Evolutionary conservation across 2,113 vertebrate species (phyloP).

Genomic region (Sardina pilchardus): DNA sequence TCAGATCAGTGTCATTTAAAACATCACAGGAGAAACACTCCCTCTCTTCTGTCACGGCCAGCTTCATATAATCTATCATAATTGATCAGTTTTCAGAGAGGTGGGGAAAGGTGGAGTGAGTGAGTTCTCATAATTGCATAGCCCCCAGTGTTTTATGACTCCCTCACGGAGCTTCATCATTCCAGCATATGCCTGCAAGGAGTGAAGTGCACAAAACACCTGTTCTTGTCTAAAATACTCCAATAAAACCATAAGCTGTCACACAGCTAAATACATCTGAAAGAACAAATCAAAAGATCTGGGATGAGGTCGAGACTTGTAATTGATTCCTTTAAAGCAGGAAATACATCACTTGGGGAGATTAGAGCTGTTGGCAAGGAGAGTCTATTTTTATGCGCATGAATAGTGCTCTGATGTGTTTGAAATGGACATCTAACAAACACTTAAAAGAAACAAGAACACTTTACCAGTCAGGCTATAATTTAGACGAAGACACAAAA

Average conservation of each 20-base stretch:
- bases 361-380: conserved; percentile 46
- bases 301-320: not conserved
- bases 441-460: conserved; percentile 46
- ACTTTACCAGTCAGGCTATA: conserved; percentile 9
- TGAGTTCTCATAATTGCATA: not conserved
- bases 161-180: not conserved
- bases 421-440: conserved; percentile 58
- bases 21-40: not conserved
- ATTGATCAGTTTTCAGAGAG: not conserved
- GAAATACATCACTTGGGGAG: conserved; percentile 40
- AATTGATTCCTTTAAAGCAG: conserved; percentile 41
- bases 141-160: not conserved
- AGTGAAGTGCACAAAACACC: not conserved
- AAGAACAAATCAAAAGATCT: not conserved
- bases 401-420: conserved; percentile 53
- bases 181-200: not conserved
- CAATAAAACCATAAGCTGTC: conserved; percentile 19
- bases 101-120: conserved; percentile 1
- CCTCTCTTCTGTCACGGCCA: not conserved
- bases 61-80: not conserved
- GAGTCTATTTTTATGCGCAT: conserved; percentile 46
- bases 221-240: not conserved
- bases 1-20: not conserved
- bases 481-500: not conserved
- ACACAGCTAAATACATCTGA: conserved; percentile 10